Percentiles rank a stretch among this genome's conserved stretches.
These are phyloP conservation scores for Otus sunia DNA, from an alignment of 2,113 vertebrate species.

Conservation along the genomic window DNA sequence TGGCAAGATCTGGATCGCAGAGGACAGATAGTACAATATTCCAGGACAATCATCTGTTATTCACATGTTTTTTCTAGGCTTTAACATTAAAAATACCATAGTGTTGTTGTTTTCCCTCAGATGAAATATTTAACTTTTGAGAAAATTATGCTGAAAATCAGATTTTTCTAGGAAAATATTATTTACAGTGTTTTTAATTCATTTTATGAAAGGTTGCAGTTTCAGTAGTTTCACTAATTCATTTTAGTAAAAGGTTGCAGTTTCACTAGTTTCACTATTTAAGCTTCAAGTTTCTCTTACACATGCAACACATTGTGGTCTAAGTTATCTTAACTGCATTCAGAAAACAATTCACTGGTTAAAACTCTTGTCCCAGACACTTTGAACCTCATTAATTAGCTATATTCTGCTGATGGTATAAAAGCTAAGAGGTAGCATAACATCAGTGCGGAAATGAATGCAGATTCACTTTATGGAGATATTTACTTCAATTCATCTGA, in stretches of 20 bases:
- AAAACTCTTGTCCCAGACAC: not conserved
- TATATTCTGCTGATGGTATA: not conserved
- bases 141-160: not conserved
- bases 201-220: not conserved
- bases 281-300: not conserved
- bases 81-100: not conserved
- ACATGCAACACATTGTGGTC: not conserved
- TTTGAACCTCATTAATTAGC: not conserved
- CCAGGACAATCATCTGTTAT: not conserved
- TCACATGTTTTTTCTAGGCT: not conserved
- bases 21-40: not conserved
- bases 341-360: not conserved
- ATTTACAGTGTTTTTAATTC: not conserved
- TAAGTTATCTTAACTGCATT: not conserved
- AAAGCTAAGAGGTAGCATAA: not conserved
- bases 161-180: not conserved
- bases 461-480: not conserved
- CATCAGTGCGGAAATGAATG: not conserved
- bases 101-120: not conserved
- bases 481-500: not conserved
- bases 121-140: not conserved
- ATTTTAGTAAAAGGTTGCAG: not conserved
- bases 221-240: not conserved
- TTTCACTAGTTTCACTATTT: not conserved
- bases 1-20: not conserved